Percentiles rank a stretch among this genome's conserved stretches.
Evolutionary conservation across 2,888 invertebrate genomes (phyloP).

Genomic region (Lasioglossum oenotherae): DNA sequence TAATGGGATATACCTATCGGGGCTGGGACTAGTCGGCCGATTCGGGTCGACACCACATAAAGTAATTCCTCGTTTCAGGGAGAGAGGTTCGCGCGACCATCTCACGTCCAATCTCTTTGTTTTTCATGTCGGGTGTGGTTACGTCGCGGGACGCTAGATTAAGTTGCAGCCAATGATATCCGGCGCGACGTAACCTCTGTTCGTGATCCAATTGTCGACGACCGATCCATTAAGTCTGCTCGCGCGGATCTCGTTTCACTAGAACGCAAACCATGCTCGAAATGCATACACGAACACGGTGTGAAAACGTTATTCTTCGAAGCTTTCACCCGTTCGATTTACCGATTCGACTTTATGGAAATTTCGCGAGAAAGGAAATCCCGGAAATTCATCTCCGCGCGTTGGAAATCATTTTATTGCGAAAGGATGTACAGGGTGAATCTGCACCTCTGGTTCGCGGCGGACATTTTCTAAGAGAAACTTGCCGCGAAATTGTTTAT

Average conservation of each 20-base stretch:
- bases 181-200: constrained; percentile 14
- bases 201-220: constrained; percentile 57
- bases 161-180: constrained; percentile 54
- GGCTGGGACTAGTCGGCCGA: constrained; percentile 9
- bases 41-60: constrained; percentile 26
- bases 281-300: neutral
- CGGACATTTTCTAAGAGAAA: no score
- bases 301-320: constrained; percentile 1
- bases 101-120: constrained; percentile 36
- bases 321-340: neutral
- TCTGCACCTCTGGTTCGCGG: no score
- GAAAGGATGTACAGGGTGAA: no score
- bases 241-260: constrained; percentile 43
- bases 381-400: neutral
- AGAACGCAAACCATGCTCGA: neutral
- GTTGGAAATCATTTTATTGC: no score
- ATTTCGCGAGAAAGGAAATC: neutral
- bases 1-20: constrained; percentile 37
- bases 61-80: constrained; percentile 30
- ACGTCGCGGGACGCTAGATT: constrained; percentile 27
- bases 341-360: neutral
- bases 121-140: constrained; percentile 34
- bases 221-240: constrained; percentile 51
- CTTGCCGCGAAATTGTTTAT: no score
- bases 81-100: constrained; percentile 41